Conservation (phyloP, 2,113 vertebrate species). For the Alligator mississippiensis region DNA sequence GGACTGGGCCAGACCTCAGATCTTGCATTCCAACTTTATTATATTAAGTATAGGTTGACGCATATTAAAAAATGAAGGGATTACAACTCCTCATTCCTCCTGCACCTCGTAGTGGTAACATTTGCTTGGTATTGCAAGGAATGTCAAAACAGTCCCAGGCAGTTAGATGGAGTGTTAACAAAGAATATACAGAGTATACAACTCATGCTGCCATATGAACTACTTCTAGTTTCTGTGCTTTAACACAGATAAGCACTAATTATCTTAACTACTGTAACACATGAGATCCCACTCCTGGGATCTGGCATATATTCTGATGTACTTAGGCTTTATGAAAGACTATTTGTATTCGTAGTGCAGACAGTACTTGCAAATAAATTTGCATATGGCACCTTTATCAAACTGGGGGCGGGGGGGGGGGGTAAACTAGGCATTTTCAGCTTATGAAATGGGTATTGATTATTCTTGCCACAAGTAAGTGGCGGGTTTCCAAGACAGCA, state of each 20-base stretch:
- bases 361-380: not conserved
- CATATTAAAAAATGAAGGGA: not conserved
- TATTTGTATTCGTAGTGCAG: fast-evolving
- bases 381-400: fast-evolving
- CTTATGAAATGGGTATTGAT: not conserved
- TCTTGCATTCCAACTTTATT: fast-evolving
- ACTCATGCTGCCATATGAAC: fast-evolving
- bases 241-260: not conserved
- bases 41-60: not conserved
- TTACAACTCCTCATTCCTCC: not conserved
- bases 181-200: not conserved
- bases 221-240: fast-evolving
- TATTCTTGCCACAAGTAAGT: not conserved
- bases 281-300: fast-evolving
- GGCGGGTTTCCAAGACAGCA: not conserved
- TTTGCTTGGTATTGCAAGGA: not conserved
- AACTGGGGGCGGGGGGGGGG: not conserved
- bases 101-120: fast-evolving
- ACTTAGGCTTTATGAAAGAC: not conserved
- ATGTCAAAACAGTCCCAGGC: not conserved
- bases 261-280: not conserved
- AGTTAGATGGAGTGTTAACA: not conserved
- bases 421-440: too few relatives aligned
- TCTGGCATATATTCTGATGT: not conserved
- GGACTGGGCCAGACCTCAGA: fast-evolving